These are phyloP conservation scores for Hyposmocoma kahamanoa DNA, from an alignment of 1,140 invertebrate species.

Conservation along the genomic window DNA sequence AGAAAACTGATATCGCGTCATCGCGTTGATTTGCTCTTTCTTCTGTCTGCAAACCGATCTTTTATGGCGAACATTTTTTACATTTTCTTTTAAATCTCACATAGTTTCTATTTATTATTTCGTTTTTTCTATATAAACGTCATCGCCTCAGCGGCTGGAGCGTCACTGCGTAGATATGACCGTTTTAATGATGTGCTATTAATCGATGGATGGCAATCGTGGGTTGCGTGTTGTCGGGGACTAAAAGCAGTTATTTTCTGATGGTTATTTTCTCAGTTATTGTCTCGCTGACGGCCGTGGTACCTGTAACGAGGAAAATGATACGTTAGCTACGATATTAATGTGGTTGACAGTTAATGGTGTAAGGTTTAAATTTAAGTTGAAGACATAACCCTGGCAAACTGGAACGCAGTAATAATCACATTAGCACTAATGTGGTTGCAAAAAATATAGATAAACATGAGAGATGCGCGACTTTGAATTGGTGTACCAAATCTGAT, in stretches of 20 bases:
- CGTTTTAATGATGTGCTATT: not conserved
- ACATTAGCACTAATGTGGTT: too few relatives aligned
- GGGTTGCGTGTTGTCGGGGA: slow-evolving; percentile 11
- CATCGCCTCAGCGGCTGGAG: not conserved
- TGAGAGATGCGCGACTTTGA: too few relatives aligned
- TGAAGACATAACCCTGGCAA: too few relatives aligned
- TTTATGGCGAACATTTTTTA: slow-evolving; percentile 44
- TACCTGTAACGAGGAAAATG: slow-evolving; percentile 21
- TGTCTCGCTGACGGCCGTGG: slow-evolving; percentile 5
- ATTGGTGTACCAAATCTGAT: too few relatives aligned
- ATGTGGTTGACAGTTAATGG: too few relatives aligned
- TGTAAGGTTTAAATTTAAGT: not conserved
- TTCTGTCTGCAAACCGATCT: slow-evolving; percentile 54
- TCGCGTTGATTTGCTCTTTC: slow-evolving; percentile 46
- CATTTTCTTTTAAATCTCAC: not conserved
- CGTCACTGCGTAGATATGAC: not conserved
- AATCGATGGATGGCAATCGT: slow-evolving; percentile 10
- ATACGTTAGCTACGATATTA: too few relatives aligned
- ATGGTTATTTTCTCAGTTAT: slow-evolving; percentile 14
- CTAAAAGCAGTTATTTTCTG: slow-evolving; percentile 16
- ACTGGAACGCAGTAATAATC: too few relatives aligned
- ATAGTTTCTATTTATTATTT: not conserved
- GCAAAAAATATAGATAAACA: too few relatives aligned
- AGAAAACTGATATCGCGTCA: slow-evolving; percentile 42
- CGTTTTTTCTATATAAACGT: not conserved